Conservation (phyloP, 2,113 vertebrate genomes). For the Gallinago undulata region DNA sequence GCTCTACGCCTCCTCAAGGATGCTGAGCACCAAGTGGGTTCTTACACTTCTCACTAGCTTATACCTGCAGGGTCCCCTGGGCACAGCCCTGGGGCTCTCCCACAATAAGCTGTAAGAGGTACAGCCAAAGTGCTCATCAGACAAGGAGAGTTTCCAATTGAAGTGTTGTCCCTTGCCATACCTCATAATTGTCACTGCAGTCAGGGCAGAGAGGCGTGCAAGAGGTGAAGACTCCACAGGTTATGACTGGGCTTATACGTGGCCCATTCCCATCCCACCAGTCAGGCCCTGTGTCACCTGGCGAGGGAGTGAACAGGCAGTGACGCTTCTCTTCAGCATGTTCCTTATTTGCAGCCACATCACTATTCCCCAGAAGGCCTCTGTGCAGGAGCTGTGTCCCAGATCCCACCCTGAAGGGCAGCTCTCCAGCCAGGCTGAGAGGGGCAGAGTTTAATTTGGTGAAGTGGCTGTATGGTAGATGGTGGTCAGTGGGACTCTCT, state of each 20-base stretch:
- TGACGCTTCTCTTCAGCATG: accelerated
- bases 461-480: accelerated
- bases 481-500: not conserved
- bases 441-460: not conserved
- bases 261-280: accelerated
- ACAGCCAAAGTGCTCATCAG: not conserved
- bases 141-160: not conserved
- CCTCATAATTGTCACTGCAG: not conserved
- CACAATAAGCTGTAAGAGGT: not conserved
- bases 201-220: not conserved
- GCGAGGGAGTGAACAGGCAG: accelerated
- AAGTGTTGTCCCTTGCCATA: too few relatives aligned
- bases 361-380: not conserved
- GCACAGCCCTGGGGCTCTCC: not conserved
- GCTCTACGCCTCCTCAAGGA: not conserved
- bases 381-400: not conserved
- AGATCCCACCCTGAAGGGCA: not conserved
- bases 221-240: not conserved
- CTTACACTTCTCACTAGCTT: not conserved
- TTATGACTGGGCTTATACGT: not conserved
- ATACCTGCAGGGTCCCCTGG: not conserved
- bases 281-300: not conserved
- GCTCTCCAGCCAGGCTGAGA: not conserved
- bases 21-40: not conserved
- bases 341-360: not conserved